phyloP scores from a whole-genome alignment of 2,797 vertebrate species.

The Sarcoramphus papa region DNA sequence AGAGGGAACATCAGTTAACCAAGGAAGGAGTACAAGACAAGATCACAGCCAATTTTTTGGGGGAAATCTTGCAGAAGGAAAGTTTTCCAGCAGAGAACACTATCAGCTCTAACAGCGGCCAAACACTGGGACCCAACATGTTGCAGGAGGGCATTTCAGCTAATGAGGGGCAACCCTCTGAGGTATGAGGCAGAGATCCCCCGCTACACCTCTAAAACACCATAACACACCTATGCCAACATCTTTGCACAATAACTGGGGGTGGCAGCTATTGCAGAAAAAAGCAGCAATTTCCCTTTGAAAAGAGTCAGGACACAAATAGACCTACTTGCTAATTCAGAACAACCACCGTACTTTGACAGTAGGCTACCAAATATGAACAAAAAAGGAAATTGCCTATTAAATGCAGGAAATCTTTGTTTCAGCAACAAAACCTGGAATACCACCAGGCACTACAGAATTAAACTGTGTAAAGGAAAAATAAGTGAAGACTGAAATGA shows the following conservation, averaged over 20 bases:
- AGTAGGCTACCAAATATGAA: background rate
- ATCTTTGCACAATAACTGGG: background rate
- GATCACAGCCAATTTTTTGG: background rate
- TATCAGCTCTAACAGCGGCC: background rate
- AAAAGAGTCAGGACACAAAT: background rate
- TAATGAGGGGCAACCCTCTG: background rate
- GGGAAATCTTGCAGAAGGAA: background rate
- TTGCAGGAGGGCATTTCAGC: background rate
- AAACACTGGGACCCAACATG: background rate
- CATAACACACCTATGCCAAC: background rate
- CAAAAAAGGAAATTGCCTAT: background rate
- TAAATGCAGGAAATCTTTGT: background rate
- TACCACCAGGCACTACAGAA: background rate
- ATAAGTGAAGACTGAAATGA: background rate
- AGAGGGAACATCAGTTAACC: background rate
- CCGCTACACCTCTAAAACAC: background rate
- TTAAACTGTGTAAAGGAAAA: background rate
- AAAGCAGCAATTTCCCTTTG: background rate
- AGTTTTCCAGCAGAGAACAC: background rate
- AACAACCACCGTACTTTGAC: background rate
- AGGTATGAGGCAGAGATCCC: background rate
- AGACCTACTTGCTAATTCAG: background rate
- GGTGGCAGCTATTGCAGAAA: background rate
- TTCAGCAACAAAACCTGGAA: background rate
- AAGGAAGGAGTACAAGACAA: background rate